Evolutionary conservation across 1,140 invertebrate species (phyloP), one percentile per base, ranked within the genome.

Genomic region (Ectropis grisescens): DNA sequence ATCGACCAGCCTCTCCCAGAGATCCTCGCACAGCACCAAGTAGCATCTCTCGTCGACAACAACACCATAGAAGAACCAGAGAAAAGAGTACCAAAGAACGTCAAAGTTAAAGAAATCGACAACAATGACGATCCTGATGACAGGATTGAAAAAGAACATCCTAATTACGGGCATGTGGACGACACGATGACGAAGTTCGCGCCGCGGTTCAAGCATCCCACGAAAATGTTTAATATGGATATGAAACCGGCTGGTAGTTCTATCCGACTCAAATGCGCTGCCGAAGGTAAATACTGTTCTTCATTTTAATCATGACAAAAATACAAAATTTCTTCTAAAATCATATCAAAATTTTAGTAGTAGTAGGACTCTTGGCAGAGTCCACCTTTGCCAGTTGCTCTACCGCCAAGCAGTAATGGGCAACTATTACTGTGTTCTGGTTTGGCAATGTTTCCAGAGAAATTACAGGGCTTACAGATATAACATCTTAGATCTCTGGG

Each of bases 181-280:
- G 47, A 61, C 9, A 67, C 57, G 3, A 65, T 58, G 14, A 67
- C 61, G 4, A 65, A 74, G 38, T 76, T 56, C 16, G 36, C 58
- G 2, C 82, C 82, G 1, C 61, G 52, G 35, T 84, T 82, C 29
- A 84, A 82, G 40, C 72, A 82, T 62, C 62, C 61, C 1, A 48
- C 62, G 1, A 84, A 72, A 58, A 56, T 82, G 60, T 72, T 52
- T 14, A 52, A 48, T 1, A 72, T 74, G 45, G 66, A 82, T 33
- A 81, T 72, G 51, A 82, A 82, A 40, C 79, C 80, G 2, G 75
- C 75, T 19, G 82, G 82, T n/a, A 78, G 57, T 36, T 71, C 64
- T 12, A 65, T 81, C 15, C 67, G 66, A 41, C 48, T 84, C 6
- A 72, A 68, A 61, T 84, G 82, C 47, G 66, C 68, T 27, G 69